Conservation (phyloP, 2,113 vertebrate species). For the Eudyptes chrysolophus region DNA sequence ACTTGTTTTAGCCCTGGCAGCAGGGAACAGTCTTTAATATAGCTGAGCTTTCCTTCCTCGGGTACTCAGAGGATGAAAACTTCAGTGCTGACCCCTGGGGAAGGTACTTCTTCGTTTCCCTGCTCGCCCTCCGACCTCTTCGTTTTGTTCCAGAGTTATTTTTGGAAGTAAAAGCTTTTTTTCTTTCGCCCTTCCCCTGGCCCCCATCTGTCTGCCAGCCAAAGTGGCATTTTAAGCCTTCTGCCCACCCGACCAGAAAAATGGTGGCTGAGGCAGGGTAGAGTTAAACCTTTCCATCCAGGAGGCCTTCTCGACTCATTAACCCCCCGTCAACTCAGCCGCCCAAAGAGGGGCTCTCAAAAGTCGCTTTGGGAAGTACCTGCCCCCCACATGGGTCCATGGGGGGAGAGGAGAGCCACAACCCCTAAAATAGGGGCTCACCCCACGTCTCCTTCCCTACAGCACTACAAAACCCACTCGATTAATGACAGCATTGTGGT, state of each 20-base stretch:
- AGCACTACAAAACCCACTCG: background rate
- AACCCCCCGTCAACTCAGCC: background rate
- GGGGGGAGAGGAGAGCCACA: background rate
- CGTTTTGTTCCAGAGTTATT: slow-evolving; percentile 47
- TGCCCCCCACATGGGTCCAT: background rate
- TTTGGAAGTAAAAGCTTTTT: slow-evolving; percentile 66
- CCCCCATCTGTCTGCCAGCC: slow-evolving; percentile 25
- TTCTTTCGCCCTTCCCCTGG: background rate
- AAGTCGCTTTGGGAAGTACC: background rate
- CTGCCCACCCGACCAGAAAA: slow-evolving; percentile 63
- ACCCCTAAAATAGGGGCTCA: background rate
- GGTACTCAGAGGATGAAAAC: background rate
- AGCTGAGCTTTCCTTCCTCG: background rate
- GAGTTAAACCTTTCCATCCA: slow-evolving; percentile 40
- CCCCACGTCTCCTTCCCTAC: background rate
- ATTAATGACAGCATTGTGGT: background rate
- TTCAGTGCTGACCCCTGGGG: background rate
- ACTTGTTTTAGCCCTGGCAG: background rate
- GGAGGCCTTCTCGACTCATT: background rate
- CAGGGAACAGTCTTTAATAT: background rate
- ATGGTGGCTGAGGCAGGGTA: slow-evolving; percentile 19
- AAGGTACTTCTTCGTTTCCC: background rate
- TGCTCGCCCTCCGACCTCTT: background rate
- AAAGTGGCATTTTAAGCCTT: slow-evolving; percentile 65
- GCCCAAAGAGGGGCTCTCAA: background rate